Percentiles rank a stretch among this genome's conserved stretches.
Conservation (phyloP, 2,797 vertebrate genomes). For the Oreonectes daqikongensis region DNA sequence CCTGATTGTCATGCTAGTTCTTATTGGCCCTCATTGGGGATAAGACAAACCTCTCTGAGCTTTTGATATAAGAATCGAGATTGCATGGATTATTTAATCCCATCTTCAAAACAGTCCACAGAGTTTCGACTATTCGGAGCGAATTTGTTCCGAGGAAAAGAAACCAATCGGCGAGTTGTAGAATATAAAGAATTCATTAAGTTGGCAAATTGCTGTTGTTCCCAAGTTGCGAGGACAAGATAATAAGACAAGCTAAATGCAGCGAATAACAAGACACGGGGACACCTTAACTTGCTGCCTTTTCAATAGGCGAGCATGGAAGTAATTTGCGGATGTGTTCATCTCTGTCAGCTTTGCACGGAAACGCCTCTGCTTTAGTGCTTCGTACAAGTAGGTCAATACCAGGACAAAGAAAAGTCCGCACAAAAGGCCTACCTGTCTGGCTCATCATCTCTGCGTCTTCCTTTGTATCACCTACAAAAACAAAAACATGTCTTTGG, state of each 20-base stretch:
- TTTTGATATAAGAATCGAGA: conserved; percentile 1
- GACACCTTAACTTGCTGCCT: neutral
- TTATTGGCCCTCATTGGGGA: conserved; percentile 4
- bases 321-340: neutral
- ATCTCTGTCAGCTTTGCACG: neutral
- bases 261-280: neutral
- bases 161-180: conserved; percentile 5
- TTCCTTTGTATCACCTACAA: conserved; percentile 28
- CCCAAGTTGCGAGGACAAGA: neutral
- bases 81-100: conserved; percentile 17
- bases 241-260: neutral
- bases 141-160: neutral
- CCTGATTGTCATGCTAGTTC: conserved; percentile 18
- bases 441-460: conserved; percentile 53
- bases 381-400: neutral
- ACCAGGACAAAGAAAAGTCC: neutral
- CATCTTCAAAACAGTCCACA: neutral
- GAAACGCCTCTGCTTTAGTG: neutral
- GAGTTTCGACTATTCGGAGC: conserved; percentile 6
- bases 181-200: conserved; percentile 16
- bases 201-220: neutral
- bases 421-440: conserved; percentile 18
- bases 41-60: conserved; percentile 5
- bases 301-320: neutral
- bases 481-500: neutral